Conservation (phyloP, 2,113 vertebrate species). For the Phocoena sinus region DNA sequence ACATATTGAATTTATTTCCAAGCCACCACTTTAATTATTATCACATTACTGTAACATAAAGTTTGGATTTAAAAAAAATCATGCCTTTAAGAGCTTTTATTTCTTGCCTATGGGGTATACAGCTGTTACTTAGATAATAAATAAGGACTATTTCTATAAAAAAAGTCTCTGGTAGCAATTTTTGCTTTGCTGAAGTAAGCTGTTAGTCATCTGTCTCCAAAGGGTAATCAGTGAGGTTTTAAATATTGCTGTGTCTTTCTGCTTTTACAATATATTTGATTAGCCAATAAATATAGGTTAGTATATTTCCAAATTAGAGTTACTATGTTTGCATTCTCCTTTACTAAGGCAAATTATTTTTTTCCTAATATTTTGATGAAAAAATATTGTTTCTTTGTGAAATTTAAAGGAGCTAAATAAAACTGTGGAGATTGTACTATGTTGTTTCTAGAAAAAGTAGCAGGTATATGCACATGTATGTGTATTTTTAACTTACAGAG, state of each 20-base stretch:
- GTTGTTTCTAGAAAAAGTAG: conserved; percentile 6
- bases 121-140: conserved; percentile 79
- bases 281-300: conserved; percentile 76
- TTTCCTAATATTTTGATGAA: conserved; percentile 52
- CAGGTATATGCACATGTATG: background rate
- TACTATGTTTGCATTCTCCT: conserved; percentile 56
- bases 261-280: conserved; percentile 79
- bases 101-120: conserved; percentile 74
- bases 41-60: conserved; percentile 58
- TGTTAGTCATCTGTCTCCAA: conserved; percentile 77
- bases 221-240: conserved; percentile 78
- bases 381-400: conserved; percentile 52
- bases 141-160: conserved; percentile 74
- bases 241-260: conserved; percentile 79
- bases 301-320: conserved; percentile 69
- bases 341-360: conserved; percentile 56
- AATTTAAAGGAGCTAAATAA: conserved; percentile 46
- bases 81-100: conserved; percentile 72
- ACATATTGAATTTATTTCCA: conserved; percentile 67
- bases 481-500: background rate
- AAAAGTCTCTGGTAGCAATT: conserved; percentile 72
- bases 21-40: conserved; percentile 66
- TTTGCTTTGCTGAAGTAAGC: conserved; percentile 78
- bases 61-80: conserved; percentile 57
- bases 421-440: background rate